Base-by-base conservation (phyloP, 2,797 vertebrate genomes). In the Xenopus petersii region DNA sequence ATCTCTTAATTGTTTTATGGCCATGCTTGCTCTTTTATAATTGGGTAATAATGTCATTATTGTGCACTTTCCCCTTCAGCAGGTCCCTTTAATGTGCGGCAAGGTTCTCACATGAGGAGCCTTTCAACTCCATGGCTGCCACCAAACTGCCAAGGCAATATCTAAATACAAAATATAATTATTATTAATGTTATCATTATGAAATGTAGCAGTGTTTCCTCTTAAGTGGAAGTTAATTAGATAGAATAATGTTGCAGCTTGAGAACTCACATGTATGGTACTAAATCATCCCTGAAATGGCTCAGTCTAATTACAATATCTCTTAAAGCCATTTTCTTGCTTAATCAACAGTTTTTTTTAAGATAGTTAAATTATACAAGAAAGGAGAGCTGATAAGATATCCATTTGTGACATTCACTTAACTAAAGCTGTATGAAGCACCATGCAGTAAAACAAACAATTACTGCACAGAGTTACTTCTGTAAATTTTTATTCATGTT, bases 181-280 rank as follows among this genome's bases (percentile, higher is more conserved):
- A 74, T 70, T 74, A 70, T 79, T 74, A 79, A 79, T 79, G 71
- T 69, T 70, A 36, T 69, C 70, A 73, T 73, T 79, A 69, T 49
- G 62, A 70, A 60, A 74, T 61, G 54, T 56, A 74, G 17, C 71
- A 49, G 71, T 64, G 60, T 47, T 70, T 79, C 59, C 26, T 65
- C 56, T 74, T 69, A 73, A 79, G 76, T 70, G 71, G 67, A 79
- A 66, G 66, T 66, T 70, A 79, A 79, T 79, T 74, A 74, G 71
- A 74, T 70, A 64, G 60, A 65, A 70, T 68, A 73, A 78, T 73
- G 64, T 68, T 65, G 24, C 51, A 73, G 76, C 64, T 33, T 42
- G 26, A 54, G 42, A 64, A 74, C 49, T 24, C 70, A 36, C 55
- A 65, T 73, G 76, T 78, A 65, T 58, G 26, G 58, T 49, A 12